Conservation (phyloP, 2,113 vertebrate species). For the Nasalis larvatus region DNA sequence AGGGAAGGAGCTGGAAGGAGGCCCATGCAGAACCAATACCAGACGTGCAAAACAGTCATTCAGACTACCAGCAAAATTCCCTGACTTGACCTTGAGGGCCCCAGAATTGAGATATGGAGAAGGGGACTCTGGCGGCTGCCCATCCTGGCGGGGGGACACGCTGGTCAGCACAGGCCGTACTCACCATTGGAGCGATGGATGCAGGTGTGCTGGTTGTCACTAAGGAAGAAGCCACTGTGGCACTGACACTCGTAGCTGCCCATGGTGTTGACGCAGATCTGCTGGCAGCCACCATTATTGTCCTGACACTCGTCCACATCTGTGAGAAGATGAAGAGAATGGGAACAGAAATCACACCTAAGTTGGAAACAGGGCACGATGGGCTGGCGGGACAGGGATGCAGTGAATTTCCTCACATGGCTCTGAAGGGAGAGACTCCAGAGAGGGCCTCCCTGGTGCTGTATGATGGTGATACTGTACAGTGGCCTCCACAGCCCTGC, state of each 20-base stretch:
- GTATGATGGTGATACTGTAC: rapidly evolving
- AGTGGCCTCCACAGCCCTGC: rapidly evolving
- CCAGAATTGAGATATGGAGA: rapidly evolving
- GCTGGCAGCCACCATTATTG: slow-evolving; percentile 98
- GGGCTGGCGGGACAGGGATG: rapidly evolving
- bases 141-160: rapidly evolving
- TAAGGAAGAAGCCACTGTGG: slow-evolving; percentile 95
- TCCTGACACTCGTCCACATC: slow-evolving; percentile 97
- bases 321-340: slow-evolving; percentile 72
- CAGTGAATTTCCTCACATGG: background rate
- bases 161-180: slow-evolving; percentile 21
- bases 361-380: rapidly evolving
- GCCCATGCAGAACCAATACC: background rate
- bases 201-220: slow-evolving; percentile 99
- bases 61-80: rapidly evolving
- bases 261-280: slow-evolving; percentile 97
- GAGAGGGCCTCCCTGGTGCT: background rate
- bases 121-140: rapidly evolving
- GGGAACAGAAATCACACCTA: background rate
- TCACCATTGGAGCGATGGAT: slow-evolving; percentile 98
- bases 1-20: background rate
- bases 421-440: too few species aligned
- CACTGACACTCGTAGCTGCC: slow-evolving; percentile 98
- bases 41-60: background rate
- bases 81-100: rapidly evolving